These are phyloP conservation scores for Carollia perspicillata DNA, from an alignment of 2,113 vertebrate genomes.

Conservation along the genomic window DNA sequence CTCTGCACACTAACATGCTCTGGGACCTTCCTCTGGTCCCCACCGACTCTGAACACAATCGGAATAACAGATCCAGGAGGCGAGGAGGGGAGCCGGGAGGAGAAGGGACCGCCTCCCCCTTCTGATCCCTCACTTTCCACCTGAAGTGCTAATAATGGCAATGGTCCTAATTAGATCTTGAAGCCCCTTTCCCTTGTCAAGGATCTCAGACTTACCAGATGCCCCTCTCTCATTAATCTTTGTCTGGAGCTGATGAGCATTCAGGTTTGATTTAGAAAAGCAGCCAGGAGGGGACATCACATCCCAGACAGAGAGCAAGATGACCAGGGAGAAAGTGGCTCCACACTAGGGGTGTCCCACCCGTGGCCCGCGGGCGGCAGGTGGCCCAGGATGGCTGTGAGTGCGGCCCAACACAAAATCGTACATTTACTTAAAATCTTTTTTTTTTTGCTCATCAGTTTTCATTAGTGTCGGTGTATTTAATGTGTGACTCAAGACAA, in stretches of 20 bases:
- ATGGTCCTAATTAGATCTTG: background rate
- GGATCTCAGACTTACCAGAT: background rate
- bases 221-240: background rate
- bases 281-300: background rate
- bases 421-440: too few species aligned
- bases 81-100: background rate
- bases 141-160: background rate
- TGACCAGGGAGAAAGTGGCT: background rate
- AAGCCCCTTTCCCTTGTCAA: background rate
- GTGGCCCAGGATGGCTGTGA: too few species aligned
- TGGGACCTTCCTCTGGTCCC: background rate
- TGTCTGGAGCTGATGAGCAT: background rate
- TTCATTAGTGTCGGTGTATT: too few species aligned
- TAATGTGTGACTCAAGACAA: too few species aligned
- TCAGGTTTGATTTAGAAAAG: slow-evolving; percentile 29
- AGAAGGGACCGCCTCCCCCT: background rate
- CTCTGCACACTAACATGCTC: background rate
- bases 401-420: too few species aligned
- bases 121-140: background rate
- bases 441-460: too few species aligned
- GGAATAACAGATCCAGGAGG: background rate
- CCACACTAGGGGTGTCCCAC: background rate
- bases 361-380: too few species aligned
- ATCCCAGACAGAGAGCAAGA: background rate
- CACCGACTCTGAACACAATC: background rate